Evolutionary conservation across 2,113 vertebrate genomes (phyloP).

Genomic region (Oryzias celebensis): DNA sequence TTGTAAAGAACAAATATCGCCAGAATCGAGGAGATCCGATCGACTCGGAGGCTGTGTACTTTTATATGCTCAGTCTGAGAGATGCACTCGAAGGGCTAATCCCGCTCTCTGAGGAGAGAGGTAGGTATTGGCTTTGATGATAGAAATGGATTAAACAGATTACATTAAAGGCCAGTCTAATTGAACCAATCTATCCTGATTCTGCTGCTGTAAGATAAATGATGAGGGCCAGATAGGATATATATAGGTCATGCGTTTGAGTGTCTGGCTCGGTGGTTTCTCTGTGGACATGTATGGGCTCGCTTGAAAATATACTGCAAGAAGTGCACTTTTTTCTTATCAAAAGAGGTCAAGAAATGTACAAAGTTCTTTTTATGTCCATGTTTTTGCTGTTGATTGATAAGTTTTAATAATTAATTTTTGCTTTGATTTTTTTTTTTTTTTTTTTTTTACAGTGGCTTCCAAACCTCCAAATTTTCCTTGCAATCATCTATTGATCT

Average conservation of each 20-base stretch:
- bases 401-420: background rate
- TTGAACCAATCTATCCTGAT: constrained; percentile 75
- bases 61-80: constrained; percentile 31
- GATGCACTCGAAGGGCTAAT: constrained; percentile 60
- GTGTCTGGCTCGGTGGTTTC: constrained; percentile 18
- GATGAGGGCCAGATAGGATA: constrained; percentile 61
- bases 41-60: constrained; percentile 19
- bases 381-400: background rate
- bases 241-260: constrained; percentile 54
- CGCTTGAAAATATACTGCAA: constrained; percentile 25
- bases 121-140: constrained; percentile 73
- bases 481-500: no score
- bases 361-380: background rate
- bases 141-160: constrained; percentile 77
- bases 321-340: constrained; percentile 5
- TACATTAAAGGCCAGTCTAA: constrained; percentile 76
- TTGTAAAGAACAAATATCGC: constrained; percentile 57
- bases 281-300: constrained; percentile 35
- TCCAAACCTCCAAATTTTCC: no score
- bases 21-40: constrained; percentile 44
- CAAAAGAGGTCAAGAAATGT: background rate
- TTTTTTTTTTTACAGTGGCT: no score
- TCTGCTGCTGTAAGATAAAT: constrained; percentile 70
- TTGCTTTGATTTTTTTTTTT: background rate
- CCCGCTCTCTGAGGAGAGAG: constrained; percentile 59